Base-by-base conservation (phyloP, 2,797 vertebrate genomes). In the Remorina albescens region DNA sequence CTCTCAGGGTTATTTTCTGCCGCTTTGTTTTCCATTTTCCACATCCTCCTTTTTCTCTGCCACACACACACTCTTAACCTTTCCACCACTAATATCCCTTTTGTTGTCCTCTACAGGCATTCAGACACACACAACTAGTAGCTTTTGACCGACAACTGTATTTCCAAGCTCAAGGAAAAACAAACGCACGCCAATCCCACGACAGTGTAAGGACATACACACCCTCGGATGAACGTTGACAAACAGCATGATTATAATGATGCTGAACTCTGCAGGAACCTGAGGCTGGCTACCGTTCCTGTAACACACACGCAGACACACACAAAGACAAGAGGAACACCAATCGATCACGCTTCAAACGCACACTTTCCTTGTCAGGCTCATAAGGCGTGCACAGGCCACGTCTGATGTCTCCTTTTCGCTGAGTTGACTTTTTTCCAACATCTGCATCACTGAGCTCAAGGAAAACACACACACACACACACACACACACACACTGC, bases 231-330 rank as follows among this genome's bases (percentile, higher is more conserved):
- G 71, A 81, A 76, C 50, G 49, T 5, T 69, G 76, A 87, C 83
- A 80, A 83, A 83, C 83, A 87, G 72, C 76, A 73, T 85, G 77
- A 86, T 84, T 86, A 86, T 85, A 71, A 88, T 76, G 81, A 81
- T 83, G 80, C 84, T 91, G 85, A 86, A 85, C 84, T 89, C 74
- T 80, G 21, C 36, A 86, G 68, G 78, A 87, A 87, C 80, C 78
- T 67, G 64, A n/a, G 71, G 57, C 80, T 78, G 77, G 79, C 86
- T 88, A 86, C 82, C 8, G 71, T 78, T 81, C 58, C 71, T 57
- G 53, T 16, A 66, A 77, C 67, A 80, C 51, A 65, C 56, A 44
- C 25, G 47, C 10, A 42, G 37, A 12, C 46, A 30, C 36, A 19
- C 41, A 19, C 32, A 49, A 41, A 34, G 44, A 80, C 25, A 59